Percentiles rank a stretch among this genome's conserved stretches.
Evolutionary conservation across 2,113 vertebrate genomes (phyloP).

Genomic region (Indicator maculatus): DNA sequence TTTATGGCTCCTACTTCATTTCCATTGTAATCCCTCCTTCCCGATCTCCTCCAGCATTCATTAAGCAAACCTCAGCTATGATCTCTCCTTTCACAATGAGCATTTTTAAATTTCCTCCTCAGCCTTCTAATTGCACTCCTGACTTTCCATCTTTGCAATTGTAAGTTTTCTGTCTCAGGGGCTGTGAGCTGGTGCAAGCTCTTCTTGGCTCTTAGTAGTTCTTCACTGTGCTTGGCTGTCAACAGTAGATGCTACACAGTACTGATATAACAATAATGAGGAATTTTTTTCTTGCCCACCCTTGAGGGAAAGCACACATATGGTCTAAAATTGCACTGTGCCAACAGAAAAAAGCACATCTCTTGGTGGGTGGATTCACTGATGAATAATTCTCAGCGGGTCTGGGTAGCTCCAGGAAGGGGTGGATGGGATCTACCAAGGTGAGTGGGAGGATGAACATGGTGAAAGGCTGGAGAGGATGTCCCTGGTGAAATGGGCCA

Average conservation of each 20-base stretch:
- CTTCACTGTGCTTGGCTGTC: background rate
- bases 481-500: background rate
- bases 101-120: background rate
- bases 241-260: background rate
- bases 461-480: background rate
- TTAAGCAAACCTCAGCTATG: background rate
- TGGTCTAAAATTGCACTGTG: background rate
- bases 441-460: background rate
- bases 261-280: conserved; percentile 26
- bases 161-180: background rate
- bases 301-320: conserved; percentile 36
- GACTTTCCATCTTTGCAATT: background rate
- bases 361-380: conserved; percentile 21
- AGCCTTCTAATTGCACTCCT: background rate
- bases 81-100: background rate
- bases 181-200: background rate
- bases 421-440: background rate
- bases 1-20: background rate
- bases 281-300: background rate
- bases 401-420: background rate
- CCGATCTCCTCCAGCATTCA: background rate
- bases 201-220: background rate
- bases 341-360: conserved; percentile 25
- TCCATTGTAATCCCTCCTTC: background rate
- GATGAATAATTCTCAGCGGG: background rate